Base-by-base conservation (phyloP, 2,113 vertebrate species). In the Motacilla alba region DNA sequence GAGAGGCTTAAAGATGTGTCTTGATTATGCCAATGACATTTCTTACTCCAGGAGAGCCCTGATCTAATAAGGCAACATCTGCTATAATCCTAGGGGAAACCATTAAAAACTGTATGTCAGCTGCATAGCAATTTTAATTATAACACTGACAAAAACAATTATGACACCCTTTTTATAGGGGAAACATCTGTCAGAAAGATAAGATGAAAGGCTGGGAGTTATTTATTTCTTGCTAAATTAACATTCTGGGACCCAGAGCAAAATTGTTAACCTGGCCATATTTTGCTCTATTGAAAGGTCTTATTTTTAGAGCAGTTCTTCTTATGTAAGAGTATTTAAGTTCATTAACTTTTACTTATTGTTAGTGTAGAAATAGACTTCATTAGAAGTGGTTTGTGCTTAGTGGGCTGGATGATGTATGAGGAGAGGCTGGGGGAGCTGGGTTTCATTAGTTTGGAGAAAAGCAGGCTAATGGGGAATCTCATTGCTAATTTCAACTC, bases 61-160 rank as follows among this genome's bases (percentile, higher is more conserved):
- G 81, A 90, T 94, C 95, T 95, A 96, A 93, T 95, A 95, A 95
- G 66, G 76, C 93, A 96, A 88, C 95, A 97, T 97, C 96, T 97
- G 96, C 75, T 95, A 49, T 5, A 90, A 80, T 96, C 97, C 87
- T 80, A 93, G 95, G 95, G 95, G 95, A 96, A 97, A 92, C 91
- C 90, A 91, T 94, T 94, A 94, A 93, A 95, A 96, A 93, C 80
- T 95, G 79, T 93, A 95, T 94, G 83, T 97, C 94, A 97, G 86
- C 95, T 96, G 92, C 87, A 89, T 72, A 91, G 76, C 83, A 64
- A 87, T 96, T 95, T 95, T 97, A 96, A 97, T 97, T 96, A 93
- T 94, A 94, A 93, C 82, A 94, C 93, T 95, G 96, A 95, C 96
- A 96, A 96, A 95, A 96, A 90, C 95, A 97, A 95, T 96, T 94